Evolutionary conservation across 2,888 invertebrate species (phyloP), one percentile per base, ranked within the genome.

Genomic region (Dicyrtomina minuta): DNA sequence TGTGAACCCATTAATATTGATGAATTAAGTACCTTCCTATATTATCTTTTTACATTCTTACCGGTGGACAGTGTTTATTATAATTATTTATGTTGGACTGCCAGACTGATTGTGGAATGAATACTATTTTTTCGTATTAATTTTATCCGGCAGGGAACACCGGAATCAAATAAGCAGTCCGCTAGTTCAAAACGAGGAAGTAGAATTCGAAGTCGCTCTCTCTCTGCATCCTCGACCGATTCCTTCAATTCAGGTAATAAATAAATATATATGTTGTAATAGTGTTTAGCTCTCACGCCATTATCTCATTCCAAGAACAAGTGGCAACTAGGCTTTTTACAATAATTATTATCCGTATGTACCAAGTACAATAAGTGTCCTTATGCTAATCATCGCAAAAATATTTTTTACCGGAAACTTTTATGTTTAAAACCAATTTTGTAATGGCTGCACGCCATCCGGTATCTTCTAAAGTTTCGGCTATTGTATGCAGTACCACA

Each of bases 221-320:
- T 95, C 26, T 96, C 96, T 13, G 95, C 94, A 3, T 95, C 95
- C 8, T 96, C 96, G 44, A 93, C 93, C 66, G 96, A 96, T 83
- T 95, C 95, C 24, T 96, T 94, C 84, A 95, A 94, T 83, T 95
- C 95, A 77, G 89, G 91, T 91, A 85, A 6, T 15, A 24, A 15
- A n/a, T n/a, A n/a, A n/a, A n/a, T n/a, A n/a, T n/a, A n/a, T 43
- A 43, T n/a, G n/a, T n/a, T n/a, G n/a, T n/a, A n/a, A n/a, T n/a
- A n/a, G n/a, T n/a, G n/a, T n/a, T n/a, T n/a, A n/a, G n/a, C n/a
- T 8, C 33, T 33, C 33, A 33, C 33, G 33, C 3, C 8, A 33
- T 33, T 33, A 33, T 8, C 62, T 58, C 68, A 56, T 55, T 58
- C 53, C 43, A 58, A 56, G 61, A 66, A 66, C 66, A 61, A 66